Percentiles rank a stretch among this genome's conserved stretches.
Conservation (phyloP, 2,797 vertebrate genomes). For the Leucoraja ocellata region DNA sequence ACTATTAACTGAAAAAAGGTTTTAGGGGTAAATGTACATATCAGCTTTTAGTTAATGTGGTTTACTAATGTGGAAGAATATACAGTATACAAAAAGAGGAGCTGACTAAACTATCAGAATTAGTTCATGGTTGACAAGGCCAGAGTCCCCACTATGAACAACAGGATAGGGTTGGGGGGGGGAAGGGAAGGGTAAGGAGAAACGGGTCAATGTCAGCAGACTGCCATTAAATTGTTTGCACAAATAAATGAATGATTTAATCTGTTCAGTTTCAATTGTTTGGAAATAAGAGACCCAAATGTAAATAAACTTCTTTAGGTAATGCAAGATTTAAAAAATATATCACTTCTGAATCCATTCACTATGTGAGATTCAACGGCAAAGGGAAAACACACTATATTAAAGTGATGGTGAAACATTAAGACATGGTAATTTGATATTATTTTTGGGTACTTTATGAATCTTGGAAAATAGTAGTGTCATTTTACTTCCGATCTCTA, state of each 20-base stretch:
- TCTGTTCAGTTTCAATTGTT: constrained; percentile 19
- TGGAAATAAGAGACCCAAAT: background rate
- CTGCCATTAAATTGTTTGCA: background rate
- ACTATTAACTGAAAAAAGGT: background rate
- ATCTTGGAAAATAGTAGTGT: background rate
- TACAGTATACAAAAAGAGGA: background rate
- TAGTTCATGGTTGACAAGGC: background rate
- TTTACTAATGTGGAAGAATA: background rate
- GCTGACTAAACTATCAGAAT: background rate
- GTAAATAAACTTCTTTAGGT: background rate
- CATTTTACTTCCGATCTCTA: background rate
- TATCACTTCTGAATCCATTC: constrained; percentile 10
- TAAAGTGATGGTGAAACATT: background rate
- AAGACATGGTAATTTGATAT: background rate
- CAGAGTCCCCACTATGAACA: background rate
- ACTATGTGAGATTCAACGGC: background rate
- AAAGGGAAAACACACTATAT: background rate
- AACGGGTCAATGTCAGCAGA: background rate
- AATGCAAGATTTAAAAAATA: background rate
- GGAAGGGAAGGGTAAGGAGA: no score
- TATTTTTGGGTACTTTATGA: background rate
- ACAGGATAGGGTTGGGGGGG: background rate
- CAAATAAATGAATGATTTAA: background rate
- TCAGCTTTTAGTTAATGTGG: background rate
- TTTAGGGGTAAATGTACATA: no score